These are phyloP conservation scores for Raphicerus campestris DNA, from an alignment of 2,113 vertebrate genomes.

Conservation along the genomic window DNA sequence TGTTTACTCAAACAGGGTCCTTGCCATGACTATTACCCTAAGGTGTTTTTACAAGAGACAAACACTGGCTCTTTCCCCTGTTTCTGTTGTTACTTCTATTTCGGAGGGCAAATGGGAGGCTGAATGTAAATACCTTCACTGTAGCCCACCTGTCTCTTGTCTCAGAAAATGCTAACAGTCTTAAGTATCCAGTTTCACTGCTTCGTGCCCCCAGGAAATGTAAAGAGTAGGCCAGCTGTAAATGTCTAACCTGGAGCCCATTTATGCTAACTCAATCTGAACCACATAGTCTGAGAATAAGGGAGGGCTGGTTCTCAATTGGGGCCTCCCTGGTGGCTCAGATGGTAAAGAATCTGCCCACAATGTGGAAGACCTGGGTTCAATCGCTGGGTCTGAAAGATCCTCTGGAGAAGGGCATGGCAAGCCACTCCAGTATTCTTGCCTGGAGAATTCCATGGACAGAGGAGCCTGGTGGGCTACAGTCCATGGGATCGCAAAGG, in stretches of 20 bases:
- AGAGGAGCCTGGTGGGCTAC: background rate
- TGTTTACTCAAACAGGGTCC: background rate
- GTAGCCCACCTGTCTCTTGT: background rate
- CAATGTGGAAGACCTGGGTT: background rate
- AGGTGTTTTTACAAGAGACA: background rate
- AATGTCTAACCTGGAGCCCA: background rate
- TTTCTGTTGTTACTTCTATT: background rate
- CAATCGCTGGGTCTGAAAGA: background rate
- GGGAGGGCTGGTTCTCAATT: background rate
- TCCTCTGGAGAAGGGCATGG: background rate
- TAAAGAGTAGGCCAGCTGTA: background rate
- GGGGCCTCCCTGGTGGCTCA: background rate
- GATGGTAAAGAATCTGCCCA: background rate
- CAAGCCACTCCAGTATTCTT: too few species aligned
- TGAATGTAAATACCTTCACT: background rate
- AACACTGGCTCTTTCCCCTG: background rate
- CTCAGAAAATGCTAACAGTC: background rate
- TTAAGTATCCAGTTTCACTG: background rate
- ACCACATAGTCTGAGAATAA: background rate
- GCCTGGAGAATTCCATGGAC: background rate
- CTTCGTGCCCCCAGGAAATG: background rate
- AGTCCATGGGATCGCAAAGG: background rate
- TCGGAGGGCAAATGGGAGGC: background rate
- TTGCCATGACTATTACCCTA: background rate
- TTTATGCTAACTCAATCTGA: background rate